phyloP scores from a whole-genome alignment of 1,140 invertebrate genomes.

The Papilio polytes region DNA sequence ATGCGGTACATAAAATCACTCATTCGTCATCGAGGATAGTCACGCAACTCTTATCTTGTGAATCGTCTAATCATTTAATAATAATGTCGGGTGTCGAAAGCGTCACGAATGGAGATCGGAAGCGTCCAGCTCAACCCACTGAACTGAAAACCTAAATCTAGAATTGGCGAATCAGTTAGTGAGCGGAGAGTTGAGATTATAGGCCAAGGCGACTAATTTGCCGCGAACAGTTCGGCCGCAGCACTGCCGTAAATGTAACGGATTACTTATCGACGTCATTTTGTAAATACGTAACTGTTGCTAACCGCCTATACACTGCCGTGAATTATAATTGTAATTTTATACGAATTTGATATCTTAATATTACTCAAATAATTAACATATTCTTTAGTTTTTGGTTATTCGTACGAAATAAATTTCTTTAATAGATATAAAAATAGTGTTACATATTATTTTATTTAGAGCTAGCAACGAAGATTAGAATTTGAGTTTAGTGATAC shows the following conservation, averaged over 20 bases:
- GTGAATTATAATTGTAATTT: neutral
- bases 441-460: no score
- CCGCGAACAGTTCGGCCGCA: slow-evolving; percentile 58
- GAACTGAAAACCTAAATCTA: slow-evolving; percentile 83
- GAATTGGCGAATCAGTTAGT: slow-evolving; percentile 76
- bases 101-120: slow-evolving; percentile 54
- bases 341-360: neutral
- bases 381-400: neutral
- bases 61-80: slow-evolving; percentile 21
- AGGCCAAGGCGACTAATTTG: slow-evolving; percentile 81
- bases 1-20: neutral
- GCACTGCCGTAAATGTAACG: slow-evolving; percentile 41
- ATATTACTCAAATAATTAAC: neutral
- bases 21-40: neutral
- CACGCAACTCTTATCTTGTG: neutral
- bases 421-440: no score
- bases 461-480: no score
- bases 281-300: neutral
- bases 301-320: neutral
- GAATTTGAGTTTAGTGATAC: no score
- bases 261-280: neutral
- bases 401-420: neutral
- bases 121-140: slow-evolving; percentile 73
- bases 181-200: slow-evolving; percentile 68
- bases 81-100: slow-evolving; percentile 41